These are phyloP conservation scores for Apocrypta bakeri DNA, from an alignment of 1,140 invertebrate genomes.

Conservation along the genomic window DNA sequence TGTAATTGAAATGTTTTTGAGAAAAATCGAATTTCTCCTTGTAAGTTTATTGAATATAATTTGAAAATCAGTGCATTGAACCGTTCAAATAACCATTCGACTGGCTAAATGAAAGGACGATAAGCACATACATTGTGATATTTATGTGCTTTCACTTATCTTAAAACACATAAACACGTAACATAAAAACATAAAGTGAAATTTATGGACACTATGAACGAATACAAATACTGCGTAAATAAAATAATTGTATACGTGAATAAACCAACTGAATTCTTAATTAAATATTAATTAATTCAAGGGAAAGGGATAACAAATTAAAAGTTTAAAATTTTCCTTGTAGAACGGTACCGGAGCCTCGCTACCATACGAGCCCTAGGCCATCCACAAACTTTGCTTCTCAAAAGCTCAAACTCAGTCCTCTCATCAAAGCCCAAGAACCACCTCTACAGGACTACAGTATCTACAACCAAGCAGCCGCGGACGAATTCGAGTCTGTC, in stretches of 20 bases:
- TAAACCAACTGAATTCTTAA: neutral
- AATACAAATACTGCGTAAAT: no score
- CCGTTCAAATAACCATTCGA: no score
- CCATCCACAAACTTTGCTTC: neutral
- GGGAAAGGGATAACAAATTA: neutral
- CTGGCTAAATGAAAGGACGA: no score
- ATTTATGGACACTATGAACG: no score
- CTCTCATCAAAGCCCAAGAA: neutral
- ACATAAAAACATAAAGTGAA: no score
- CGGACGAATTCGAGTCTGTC: conserved; percentile 62
- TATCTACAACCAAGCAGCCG: neutral
- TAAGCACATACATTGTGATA: neutral
- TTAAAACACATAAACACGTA: neutral
- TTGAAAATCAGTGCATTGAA: no score
- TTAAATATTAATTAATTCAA: neutral
- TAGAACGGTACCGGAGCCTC: neutral
- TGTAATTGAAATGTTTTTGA: no score
- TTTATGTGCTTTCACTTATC: neutral
- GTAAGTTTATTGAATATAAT: neutral
- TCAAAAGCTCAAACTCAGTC: conserved; percentile 7
- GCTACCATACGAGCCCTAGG: neutral
- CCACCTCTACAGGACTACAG: conserved; percentile 5
- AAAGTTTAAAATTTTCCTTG: conserved; percentile 3
- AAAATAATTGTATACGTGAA: no score
- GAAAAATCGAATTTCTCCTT: neutral